Base-by-base conservation (phyloP, 2,797 vertebrate genomes). In the Euthynnus affinis region DNA sequence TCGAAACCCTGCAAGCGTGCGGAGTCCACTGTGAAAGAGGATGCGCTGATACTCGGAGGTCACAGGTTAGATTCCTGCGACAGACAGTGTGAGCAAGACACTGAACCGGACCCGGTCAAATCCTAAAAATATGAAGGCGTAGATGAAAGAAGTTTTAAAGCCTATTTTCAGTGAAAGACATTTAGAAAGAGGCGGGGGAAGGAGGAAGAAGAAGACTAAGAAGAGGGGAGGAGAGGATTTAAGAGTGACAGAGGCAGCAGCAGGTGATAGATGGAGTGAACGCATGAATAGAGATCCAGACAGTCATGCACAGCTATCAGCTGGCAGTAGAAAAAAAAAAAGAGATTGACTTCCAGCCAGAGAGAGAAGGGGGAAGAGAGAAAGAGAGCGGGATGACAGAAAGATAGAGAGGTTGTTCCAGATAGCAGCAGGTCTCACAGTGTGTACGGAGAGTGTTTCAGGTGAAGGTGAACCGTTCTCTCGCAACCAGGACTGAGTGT, bases 231-330 rank as follows among this genome's bases (percentile, higher is more conserved):
- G 49, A 63, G 42, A 66, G 66, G 63, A 72, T 37, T 8, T 80
- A 70, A 63, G 79, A 81, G 78, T 67, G 84, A 90, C 81, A 76
- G 87, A 81, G 82, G 78, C 80, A 89, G 86, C 89, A 88, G 88
- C 89, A 86, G 92, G 91, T 91, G 91, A 92, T 91, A 78, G 91
- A 92, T 92, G 85, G 82, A 91, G 80, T 68, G 82, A 89, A 91
- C 67, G 87, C 89, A 89, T 90, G 90, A 88, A 91, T 88, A 90
- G 90, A 89, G 86, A 90, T 86, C 76, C 87, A 91, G 88, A 91
- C 88, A 91, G 89, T 91, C 85, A 87, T 90, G 91, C 89, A 85
- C 87, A 84, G 89, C 88, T 85, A 90, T 90, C 88, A 87, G 88
- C 88, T 91, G 89, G 91, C 86, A 89, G 85, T 84, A 86, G 87